Evolutionary conservation across 1,140 invertebrate species (phyloP), one percentile per base, ranked within the genome.

Genomic region (Ostrea edulis): DNA sequence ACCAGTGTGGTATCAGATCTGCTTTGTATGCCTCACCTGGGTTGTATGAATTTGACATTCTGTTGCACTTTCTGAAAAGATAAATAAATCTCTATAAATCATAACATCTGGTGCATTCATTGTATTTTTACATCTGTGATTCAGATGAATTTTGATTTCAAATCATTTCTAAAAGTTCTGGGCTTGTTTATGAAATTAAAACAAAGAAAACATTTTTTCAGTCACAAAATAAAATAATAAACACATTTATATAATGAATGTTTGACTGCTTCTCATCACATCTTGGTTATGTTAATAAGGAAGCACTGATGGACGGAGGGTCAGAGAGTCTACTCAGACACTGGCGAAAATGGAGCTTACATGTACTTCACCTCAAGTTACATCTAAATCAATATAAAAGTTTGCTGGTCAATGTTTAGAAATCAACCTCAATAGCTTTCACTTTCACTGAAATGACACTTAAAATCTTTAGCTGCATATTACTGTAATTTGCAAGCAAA

Each of bases 41-140:
- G 29, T 77, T 77, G 68, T 14, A 77, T 29, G 68, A 77, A 35
- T 77, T 77, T 77, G 68, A 22, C 68, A 77, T 77, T 29, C 68
- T 71, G 8, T 12, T 71, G 25, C 22, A 71, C 68, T 71, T 35
- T 77, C 68, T 77, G 68, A 62, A 35, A 62, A 62, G 55, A 77
- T 8, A n/a, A 44, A 71, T 25, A 71, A 77, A 77, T 11, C 11
- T 3, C 55, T 20, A 2, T 20, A 2, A 20, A 8, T 17, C 54
- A 12, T 55, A 55, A 12, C 9, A 11, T 55, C 17, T 5, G 55
- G 17, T 62, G n/a, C 7, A 62, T 5, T 14, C 14, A 20, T 20
- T 62, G 7, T 62, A 7, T 20, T 20, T 62, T 8, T 20, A 20
- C 7, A n/a, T 17, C 20, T 17, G 20, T 17, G 14, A 11, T 3